Evolutionary conservation across 2,888 invertebrate genomes (phyloP).

Genomic region (Digitonthophagus gazella): DNA sequence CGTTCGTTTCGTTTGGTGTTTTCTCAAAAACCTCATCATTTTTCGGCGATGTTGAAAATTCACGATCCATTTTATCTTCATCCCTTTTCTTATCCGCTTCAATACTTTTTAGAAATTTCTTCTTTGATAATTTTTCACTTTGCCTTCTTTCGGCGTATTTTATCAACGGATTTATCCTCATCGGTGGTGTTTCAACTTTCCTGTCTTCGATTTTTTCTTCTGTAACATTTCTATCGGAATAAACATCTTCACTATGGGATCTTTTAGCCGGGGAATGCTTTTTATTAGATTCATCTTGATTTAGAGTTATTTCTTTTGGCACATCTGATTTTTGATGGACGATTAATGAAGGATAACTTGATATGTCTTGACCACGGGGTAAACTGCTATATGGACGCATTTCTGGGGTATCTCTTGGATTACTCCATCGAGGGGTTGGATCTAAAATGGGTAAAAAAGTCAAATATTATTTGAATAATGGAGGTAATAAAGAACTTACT

Average conservation of each 20-base stretch:
- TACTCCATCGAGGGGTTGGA: slow-evolving; percentile 57
- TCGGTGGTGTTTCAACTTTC: slow-evolving; percentile 29
- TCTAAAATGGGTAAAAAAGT: slow-evolving; percentile 50
- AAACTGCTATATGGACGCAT: slow-evolving; percentile 61
- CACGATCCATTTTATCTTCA: no score
- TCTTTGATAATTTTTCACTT: neutral
- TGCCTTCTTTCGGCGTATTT: slow-evolving; percentile 36
- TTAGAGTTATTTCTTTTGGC: neutral
- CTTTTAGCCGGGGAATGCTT: slow-evolving; percentile 39
- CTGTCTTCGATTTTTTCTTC: slow-evolving; percentile 18
- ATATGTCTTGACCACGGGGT: slow-evolving; percentile 57
- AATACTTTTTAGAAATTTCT: slow-evolving; percentile 17
- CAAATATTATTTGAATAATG: neutral
- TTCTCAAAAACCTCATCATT: neutral
- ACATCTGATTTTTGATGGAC: slow-evolving; percentile 36
- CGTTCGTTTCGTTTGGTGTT: slow-evolving; percentile 7
- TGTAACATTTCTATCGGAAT: slow-evolving; percentile 28
- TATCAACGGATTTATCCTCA: slow-evolving; percentile 45
- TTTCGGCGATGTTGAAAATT: no score
- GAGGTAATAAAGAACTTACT: slow-evolving; percentile 51
- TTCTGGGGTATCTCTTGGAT: slow-evolving; percentile 56
- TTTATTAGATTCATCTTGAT: neutral
- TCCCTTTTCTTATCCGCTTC: neutral
- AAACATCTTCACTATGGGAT: slow-evolving; percentile 48
- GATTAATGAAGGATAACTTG: slow-evolving; percentile 47